Conservation (phyloP, 1,140 invertebrate species). For the Marisa cornuarietis region DNA sequence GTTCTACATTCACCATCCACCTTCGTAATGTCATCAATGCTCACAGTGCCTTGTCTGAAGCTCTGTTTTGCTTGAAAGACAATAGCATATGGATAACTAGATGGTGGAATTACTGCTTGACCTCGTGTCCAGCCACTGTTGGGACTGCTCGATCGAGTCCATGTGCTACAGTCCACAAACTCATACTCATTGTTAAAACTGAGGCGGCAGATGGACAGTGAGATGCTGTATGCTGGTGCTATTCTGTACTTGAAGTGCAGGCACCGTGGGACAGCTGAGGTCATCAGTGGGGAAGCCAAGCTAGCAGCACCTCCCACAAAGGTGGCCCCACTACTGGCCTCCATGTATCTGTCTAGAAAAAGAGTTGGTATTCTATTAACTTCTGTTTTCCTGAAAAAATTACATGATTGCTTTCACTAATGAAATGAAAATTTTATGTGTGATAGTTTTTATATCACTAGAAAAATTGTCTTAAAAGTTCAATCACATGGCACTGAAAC, state of each 20-base stretch:
- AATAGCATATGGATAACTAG: slow-evolving; percentile 1
- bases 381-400: background rate
- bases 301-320: background rate
- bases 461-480: background rate
- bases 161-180: slow-evolving; percentile 19
- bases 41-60: background rate
- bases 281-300: slow-evolving; percentile 13
- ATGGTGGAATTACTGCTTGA: background rate
- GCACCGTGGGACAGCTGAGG: slow-evolving; percentile 17
- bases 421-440: no score
- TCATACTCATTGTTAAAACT: background rate
- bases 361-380: background rate
- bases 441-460: background rate
- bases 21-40: slow-evolving; percentile 5
- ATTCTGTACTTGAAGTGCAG: slow-evolving; percentile 19
- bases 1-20: slow-evolving; percentile 3
- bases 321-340: background rate
- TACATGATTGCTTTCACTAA: background rate
- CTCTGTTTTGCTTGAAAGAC: slow-evolving; percentile 5
- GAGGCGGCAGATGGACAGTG: slow-evolving; percentile 15
- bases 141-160: slow-evolving; percentile 1
- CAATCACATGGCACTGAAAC: background rate
- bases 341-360: background rate
- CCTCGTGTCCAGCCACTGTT: background rate
- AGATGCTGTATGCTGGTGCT: background rate